phyloP scores from a whole-genome alignment of 1,140 invertebrate genomes.

The Brachionus plicatilis region DNA sequence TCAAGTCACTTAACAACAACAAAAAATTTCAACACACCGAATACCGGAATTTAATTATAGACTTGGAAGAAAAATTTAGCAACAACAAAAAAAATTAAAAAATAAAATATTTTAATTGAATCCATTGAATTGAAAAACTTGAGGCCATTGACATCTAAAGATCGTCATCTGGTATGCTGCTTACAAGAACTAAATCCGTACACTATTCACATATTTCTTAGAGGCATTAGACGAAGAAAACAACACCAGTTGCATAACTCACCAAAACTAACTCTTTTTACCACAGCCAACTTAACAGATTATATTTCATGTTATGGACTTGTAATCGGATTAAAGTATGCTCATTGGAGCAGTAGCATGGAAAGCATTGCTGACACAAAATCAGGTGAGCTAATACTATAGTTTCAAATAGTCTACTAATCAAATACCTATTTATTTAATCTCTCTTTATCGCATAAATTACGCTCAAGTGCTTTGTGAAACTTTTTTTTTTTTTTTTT shows the following conservation, averaged over 20 bases:
- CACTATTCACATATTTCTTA: neutral
- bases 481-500: neutral
- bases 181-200: neutral
- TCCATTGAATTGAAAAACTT: conserved; percentile 26
- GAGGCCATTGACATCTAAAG: conserved; percentile 1
- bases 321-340: neutral
- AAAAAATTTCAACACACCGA: conserved; percentile 1
- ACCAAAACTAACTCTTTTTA: neutral
- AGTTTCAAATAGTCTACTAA: neutral
- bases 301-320: conserved; percentile 10
- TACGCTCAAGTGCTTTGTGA: conserved; percentile 19
- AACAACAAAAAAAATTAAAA: neutral
- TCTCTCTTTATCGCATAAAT: conserved; percentile 23
- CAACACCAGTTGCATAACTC: neutral
- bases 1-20: conserved; percentile 26
- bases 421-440: conserved; percentile 28
- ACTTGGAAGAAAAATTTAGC: conserved; percentile 6
- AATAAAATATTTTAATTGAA: conserved; percentile 39
- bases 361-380: neutral
- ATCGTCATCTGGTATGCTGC: conserved; percentile 19
- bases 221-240: neutral
- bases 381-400: conserved; percentile 29
- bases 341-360: neutral
- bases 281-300: neutral
- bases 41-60: conserved; percentile 39